Evolutionary conservation across 2,797 vertebrate genomes (phyloP).

Genomic region (Sparus aurata): DNA sequence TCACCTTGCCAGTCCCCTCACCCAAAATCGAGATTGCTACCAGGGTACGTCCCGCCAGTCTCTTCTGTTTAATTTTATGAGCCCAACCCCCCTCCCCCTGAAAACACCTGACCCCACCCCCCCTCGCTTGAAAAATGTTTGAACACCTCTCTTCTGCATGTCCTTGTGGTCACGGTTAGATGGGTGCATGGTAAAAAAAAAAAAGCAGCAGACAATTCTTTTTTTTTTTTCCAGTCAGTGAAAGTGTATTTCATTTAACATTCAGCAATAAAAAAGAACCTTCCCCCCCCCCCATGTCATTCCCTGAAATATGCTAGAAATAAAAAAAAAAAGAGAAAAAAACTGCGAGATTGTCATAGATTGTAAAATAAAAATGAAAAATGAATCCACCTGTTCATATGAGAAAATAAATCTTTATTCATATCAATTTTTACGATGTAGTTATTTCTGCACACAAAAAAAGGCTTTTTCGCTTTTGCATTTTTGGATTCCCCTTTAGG

Average conservation of each 20-base stretch:
- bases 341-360: slow-evolving; percentile 93
- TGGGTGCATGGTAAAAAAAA: slow-evolving; percentile 96
- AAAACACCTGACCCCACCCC: slow-evolving; percentile 40
- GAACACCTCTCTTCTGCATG: slow-evolving; percentile 95
- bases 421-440: slow-evolving; percentile 87
- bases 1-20: slow-evolving; percentile 59
- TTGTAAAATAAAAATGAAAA: slow-evolving; percentile 91
- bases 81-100: slow-evolving; percentile 70
- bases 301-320: slow-evolving; percentile 93
- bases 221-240: slow-evolving; percentile 86
- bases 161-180: slow-evolving; percentile 98
- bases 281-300: slow-evolving; percentile 80
- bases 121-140: slow-evolving; percentile 87
- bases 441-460: slow-evolving; percentile 74
- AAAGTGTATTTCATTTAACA: slow-evolving; percentile 96
- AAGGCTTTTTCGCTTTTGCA: slow-evolving; percentile 55
- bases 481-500: slow-evolving; percentile 50
- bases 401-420: slow-evolving; percentile 91
- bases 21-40: slow-evolving; percentile 53
- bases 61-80: slow-evolving; percentile 83
- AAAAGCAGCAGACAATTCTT: slow-evolving; percentile 90
- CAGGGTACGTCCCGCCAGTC: slow-evolving; percentile 60
- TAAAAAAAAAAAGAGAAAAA: slow-evolving; percentile 71
- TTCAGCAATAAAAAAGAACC: slow-evolving; percentile 95
- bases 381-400: slow-evolving; percentile 89